A percentile compares a stretch with the other conserved stretches of the same genome.
These are phyloP conservation scores for Rostratula benghalensis DNA, from an alignment of 2,113 vertebrate genomes.

Conservation along the genomic window DNA sequence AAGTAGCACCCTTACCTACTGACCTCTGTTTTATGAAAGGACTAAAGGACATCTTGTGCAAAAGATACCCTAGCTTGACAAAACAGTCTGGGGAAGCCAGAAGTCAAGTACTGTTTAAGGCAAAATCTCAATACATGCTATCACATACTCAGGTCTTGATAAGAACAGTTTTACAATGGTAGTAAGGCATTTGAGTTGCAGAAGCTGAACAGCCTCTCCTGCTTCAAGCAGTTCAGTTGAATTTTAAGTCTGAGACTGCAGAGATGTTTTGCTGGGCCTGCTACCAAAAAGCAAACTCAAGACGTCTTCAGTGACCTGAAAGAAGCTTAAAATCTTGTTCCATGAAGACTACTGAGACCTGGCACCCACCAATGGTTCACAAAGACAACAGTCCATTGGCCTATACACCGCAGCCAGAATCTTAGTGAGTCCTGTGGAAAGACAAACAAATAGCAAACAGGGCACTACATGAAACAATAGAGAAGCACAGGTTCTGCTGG, in stretches of 20 bases:
- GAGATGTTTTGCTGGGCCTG: background rate
- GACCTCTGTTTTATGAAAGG: background rate
- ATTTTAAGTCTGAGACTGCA: background rate
- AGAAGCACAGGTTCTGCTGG: background rate
- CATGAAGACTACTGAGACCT: background rate
- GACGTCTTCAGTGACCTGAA: background rate
- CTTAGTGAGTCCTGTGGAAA: background rate
- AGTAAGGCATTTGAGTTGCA: background rate
- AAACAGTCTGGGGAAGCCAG: background rate
- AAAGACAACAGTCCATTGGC: background rate
- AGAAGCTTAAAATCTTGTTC: background rate
- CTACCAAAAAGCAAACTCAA: background rate
- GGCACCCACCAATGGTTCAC: background rate
- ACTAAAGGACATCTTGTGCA: background rate
- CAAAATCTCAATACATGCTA: background rate
- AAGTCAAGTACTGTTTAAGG: background rate
- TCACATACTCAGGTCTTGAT: background rate
- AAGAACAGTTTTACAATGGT: background rate
- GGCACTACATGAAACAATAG: background rate
- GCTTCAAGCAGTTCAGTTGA: background rate
- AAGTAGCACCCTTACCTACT: background rate
- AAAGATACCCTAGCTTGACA: background rate
- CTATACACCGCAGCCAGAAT: background rate
- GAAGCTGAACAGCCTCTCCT: background rate
- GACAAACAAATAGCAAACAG: background rate